Conservation (phyloP, 2,888 invertebrate genomes). For the Agonopterix alstromeriana region DNA sequence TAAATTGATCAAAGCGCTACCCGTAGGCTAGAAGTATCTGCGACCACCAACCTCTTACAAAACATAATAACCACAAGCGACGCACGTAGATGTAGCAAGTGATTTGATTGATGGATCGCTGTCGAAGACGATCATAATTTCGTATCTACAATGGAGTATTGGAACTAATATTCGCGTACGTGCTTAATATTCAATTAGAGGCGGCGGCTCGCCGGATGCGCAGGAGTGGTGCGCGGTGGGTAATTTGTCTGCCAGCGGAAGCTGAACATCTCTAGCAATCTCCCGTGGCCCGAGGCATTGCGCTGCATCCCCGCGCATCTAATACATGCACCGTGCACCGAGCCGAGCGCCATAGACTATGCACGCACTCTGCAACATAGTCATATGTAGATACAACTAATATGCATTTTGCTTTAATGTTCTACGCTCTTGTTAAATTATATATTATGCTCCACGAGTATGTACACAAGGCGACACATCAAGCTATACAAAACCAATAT, state of each 20-base stretch:
- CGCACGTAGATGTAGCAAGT: too few relatives aligned
- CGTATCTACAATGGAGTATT: slow-evolving; percentile 19
- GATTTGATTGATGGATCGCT: slow-evolving; percentile 19
- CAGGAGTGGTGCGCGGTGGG: slow-evolving; percentile 22
- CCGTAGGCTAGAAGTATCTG: too few relatives aligned
- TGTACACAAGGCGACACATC: too few relatives aligned
- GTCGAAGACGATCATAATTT: slow-evolving; percentile 21
- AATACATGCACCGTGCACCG: slow-evolving; percentile 3
- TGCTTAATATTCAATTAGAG: slow-evolving; percentile 48
- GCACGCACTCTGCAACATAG: slow-evolving; percentile 1
- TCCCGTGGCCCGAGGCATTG: slow-evolving; percentile 33
- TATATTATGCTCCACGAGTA: neutral
- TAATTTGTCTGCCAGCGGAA: slow-evolving; percentile 57
- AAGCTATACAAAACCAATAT: too few relatives aligned
- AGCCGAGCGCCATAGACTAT: too few relatives aligned
- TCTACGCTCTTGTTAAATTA: neutral
- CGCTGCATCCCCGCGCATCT: neutral
- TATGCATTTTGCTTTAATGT: slow-evolving; percentile 6
- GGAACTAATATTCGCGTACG: slow-evolving; percentile 25
- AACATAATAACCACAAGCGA: neutral
- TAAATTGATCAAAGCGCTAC: too few relatives aligned
- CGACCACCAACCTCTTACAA: slow-evolving; percentile 5
- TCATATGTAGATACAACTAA: slow-evolving; percentile 2
- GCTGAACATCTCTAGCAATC: slow-evolving; percentile 49
- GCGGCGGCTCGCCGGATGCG: slow-evolving; percentile 32